phyloP scores from a whole-genome alignment of 2,888 invertebrate genomes.

The Trachelus stipa region DNA sequence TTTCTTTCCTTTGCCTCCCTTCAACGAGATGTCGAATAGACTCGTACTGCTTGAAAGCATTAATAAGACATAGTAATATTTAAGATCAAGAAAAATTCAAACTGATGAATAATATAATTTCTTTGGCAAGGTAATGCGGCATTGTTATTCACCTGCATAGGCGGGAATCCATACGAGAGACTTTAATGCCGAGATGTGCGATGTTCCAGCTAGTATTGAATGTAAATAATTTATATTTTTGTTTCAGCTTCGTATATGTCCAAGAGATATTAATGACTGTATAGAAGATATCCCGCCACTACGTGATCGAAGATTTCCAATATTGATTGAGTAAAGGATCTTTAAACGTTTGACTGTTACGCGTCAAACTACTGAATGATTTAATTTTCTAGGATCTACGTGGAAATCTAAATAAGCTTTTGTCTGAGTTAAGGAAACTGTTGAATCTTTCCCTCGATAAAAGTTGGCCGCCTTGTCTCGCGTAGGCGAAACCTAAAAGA shows the following conservation, averaged over 20 bases:
- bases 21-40: not conserved
- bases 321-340: not conserved
- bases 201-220: not conserved
- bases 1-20: not conserved
- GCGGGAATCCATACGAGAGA: not conserved
- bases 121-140: not conserved
- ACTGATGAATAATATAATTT: not conserved
- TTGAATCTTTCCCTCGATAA: not conserved
- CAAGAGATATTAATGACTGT: not conserved
- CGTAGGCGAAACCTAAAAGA: conserved; percentile 11
- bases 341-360: too few relatives aligned
- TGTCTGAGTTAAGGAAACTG: not conserved
- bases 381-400: not conserved
- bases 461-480: not conserved
- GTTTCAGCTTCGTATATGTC: not conserved
- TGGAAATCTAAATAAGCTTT: not conserved
- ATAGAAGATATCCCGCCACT: conserved; percentile 10
- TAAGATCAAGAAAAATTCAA: not conserved
- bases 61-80: not conserved
- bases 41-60: not conserved
- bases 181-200: not conserved
- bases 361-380: not conserved
- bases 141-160: not conserved
- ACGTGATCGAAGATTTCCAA: conserved; percentile 26
- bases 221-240: not conserved